phyloP scores from a whole-genome alignment of 2,113 vertebrate genomes.

The Ifrita kowaldi region DNA sequence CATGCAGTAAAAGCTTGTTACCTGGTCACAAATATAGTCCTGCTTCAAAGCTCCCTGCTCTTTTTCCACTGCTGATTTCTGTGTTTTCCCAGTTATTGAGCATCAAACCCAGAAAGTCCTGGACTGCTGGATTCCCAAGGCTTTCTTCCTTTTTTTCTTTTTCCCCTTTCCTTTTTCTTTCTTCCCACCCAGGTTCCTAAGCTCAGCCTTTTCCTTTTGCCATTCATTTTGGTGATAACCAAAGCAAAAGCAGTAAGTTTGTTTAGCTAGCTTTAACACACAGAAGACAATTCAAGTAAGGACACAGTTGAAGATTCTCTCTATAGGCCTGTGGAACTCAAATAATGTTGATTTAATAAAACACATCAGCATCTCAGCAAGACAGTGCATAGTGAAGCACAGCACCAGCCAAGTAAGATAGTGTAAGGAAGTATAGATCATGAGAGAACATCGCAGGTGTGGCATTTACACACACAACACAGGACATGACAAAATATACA shows the following conservation, averaged over 20 bases:
- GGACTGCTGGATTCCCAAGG: neutral
- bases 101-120: neutral
- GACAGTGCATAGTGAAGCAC: neutral
- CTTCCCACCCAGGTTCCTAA: neutral
- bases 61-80: neutral
- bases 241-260: neutral
- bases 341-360: neutral
- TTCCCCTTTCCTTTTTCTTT: accelerated
- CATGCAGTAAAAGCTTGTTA: neutral
- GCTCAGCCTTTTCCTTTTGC: neutral
- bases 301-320: neutral
- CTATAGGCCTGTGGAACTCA: neutral
- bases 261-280: neutral
- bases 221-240: neutral
- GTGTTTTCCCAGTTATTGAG: neutral
- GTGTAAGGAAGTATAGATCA: neutral
- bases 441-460: neutral
- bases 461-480: neutral
- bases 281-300: neutral
- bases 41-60: neutral
- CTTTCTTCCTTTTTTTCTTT: accelerated
- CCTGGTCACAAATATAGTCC: neutral
- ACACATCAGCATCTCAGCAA: neutral
- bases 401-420: neutral
- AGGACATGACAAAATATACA: neutral